phyloP scores from a whole-genome alignment of 2,113 vertebrate species.

The Micronycteris hirsuta region DNA sequence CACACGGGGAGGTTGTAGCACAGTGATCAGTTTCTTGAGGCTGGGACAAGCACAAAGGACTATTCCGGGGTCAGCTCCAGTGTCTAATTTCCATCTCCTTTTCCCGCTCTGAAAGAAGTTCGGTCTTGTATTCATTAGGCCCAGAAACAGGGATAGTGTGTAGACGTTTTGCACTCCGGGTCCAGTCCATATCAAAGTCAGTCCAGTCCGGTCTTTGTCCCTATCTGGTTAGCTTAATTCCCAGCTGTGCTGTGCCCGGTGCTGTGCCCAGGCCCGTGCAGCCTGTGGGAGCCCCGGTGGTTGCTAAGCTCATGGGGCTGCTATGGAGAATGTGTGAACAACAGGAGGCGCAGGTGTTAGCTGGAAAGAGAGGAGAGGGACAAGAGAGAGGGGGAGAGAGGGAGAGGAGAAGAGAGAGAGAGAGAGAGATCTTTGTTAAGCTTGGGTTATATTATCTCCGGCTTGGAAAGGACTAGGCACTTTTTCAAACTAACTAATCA shows the following conservation, averaged over 20 bases:
- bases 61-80: too few relatives aligned
- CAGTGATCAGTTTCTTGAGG: too few relatives aligned
- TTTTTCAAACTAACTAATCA: background rate
- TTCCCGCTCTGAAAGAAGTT: background rate
- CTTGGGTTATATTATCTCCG: background rate
- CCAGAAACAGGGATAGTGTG: background rate
- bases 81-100: background rate
- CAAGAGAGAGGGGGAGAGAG: too few relatives aligned
- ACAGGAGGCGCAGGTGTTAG: background rate
- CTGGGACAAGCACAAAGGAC: too few relatives aligned
- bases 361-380: background rate
- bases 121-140: background rate
- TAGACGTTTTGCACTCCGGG: background rate
- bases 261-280: background rate
- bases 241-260: background rate
- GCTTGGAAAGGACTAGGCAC: background rate
- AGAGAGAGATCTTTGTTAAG: background rate
- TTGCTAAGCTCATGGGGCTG: background rate
- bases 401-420: background rate
- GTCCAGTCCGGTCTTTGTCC: background rate
- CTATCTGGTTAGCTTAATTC: background rate
- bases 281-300: background rate
- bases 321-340: background rate
- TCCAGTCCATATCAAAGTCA: background rate
- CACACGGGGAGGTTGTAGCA: too few relatives aligned